Evolutionary conservation across 1,140 invertebrate genomes (phyloP), one percentile per base, ranked within the genome.

Genomic region (Calliphora vicina): DNA sequence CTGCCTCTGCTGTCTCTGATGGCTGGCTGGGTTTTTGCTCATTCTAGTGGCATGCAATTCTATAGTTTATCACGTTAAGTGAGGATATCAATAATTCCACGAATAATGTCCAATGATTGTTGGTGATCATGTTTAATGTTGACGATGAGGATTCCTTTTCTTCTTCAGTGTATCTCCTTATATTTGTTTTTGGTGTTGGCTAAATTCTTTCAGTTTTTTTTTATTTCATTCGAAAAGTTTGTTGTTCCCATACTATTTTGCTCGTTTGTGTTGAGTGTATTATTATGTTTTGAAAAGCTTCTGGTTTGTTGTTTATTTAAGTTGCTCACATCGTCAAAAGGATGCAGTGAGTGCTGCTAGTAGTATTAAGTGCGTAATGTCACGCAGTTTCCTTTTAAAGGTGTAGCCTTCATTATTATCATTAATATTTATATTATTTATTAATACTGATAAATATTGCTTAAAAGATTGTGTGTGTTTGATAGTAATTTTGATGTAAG

Each of bases 41-140:
- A 67, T 20, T 23, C 20, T 25, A 23, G 61, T 67, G 61, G 61
- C 61, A 67, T 67, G 61, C 61, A 23, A 67, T 67, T 67, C 61
- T 23, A 67, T 67, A 67, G 61, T 67, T 67, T 67, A 67, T 67
- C 61, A 67, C 61, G 20, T 67, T 67, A 67, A 67, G 61, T 67
- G 61, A 67, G 61, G 61, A 67, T 67, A 67, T 67, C 61, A 67
- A 67, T 67, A 25, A 67, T 67, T 67, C 61, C 61, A 67, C 61
- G 61, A 67, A 67, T 23, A 67, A 67, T 67, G 61, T 67, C 61
- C 61, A 25, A 67, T 67, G 61, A 67, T 67, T 67, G 61, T 67
- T 67, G n/a, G 61, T 67, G 61, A 67, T 67, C 61, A 67, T 67
- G 61, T 67, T 67, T 67, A 67, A 67, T 67, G 61, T 67, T 67